Base-by-base conservation (phyloP, 37 sponge, comb jelly and placozoan species). In the Tethya wilhelma region DNA sequence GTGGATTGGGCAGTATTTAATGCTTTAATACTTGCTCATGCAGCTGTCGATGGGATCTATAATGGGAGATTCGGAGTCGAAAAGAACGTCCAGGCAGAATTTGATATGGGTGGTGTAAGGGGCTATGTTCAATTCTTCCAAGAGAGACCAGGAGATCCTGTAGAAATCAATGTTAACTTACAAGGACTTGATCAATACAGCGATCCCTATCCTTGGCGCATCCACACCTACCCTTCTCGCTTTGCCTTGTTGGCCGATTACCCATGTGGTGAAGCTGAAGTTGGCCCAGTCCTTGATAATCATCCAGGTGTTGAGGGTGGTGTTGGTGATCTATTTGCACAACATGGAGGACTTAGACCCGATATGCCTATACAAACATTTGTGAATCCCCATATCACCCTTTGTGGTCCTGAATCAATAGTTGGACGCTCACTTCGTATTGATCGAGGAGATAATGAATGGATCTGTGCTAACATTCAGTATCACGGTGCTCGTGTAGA, bases 401-500 rank as follows among this genome's bases (percentile, higher is more conserved):
- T 90, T 19, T 58, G 20, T 58, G 85, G 85, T 37, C 56, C 85
- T 40, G 30, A 79, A 14, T 74, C 74, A 23, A 71, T 71, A 2
- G 28, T 90, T 56, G 90, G 90, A 8, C 90, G 90, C n/a, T 69
- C 85, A 9, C 43, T 90, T 8, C 79, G 84, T n/a, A 74, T 90
- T 38, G 46, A 70, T 34, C 67, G 74, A 40, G 30, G 40, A 19
- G 65, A 57, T 72, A 59, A 23, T 12, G 38, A 19, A 25, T 67
- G 34, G n/a, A 44, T 84, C 1, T 90, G 90, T 78, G 79, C 80
- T 4, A 90, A 90, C 53, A 84, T 90, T 68, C 80, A 90, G 59
- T 69, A 73, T 22, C 40, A 78, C 33, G 66, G 73, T 38, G 39
- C 44, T 19, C 26, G 39, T 8, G 4, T 79, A 41, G 9, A 67